These are phyloP conservation scores for Phthorimaea operculella DNA, from an alignment of 1,140 invertebrate genomes.

Conservation along the genomic window DNA sequence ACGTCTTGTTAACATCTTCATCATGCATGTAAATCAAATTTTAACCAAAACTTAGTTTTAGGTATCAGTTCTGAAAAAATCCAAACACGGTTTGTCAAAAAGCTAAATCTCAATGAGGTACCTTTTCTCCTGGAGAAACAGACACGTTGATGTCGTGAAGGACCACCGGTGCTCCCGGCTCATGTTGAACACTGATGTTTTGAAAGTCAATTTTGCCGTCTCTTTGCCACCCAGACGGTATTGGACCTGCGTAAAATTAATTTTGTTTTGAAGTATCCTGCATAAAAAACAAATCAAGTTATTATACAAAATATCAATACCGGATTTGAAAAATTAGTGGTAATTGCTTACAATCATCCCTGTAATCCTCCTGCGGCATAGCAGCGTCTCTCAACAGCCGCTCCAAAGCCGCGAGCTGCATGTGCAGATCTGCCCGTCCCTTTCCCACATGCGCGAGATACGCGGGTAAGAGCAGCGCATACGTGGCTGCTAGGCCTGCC, in stretches of 20 bases:
- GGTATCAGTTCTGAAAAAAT: too few relatives aligned
- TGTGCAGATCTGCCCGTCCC: constrained; percentile 81
- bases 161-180: constrained; percentile 70
- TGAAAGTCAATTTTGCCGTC: constrained; percentile 78
- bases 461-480: constrained; percentile 82
- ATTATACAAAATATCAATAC: too few relatives aligned
- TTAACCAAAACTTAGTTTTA: too few relatives aligned
- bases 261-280: too few relatives aligned
- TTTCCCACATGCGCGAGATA: constrained; percentile 87
- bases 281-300: too few relatives aligned
- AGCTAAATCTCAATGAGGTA: constrained; percentile 29
- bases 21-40: too few relatives aligned
- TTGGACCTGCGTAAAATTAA: constrained; percentile 53
- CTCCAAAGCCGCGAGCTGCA: constrained; percentile 82
- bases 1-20: too few relatives aligned
- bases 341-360: constrained; percentile 55
- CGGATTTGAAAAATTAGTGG: neutral
- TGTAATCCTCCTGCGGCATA: constrained; percentile 70
- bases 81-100: too few relatives aligned
- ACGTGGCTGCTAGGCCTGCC: constrained; percentile 80
- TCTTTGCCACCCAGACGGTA: constrained; percentile 74
- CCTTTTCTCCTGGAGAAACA: constrained; percentile 76
- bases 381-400: constrained; percentile 73
- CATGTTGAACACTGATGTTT: constrained; percentile 75
- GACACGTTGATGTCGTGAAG: constrained; percentile 73